phyloP scores from a whole-genome alignment of 2,113 vertebrate genomes.

The Noctilio leporinus region DNA sequence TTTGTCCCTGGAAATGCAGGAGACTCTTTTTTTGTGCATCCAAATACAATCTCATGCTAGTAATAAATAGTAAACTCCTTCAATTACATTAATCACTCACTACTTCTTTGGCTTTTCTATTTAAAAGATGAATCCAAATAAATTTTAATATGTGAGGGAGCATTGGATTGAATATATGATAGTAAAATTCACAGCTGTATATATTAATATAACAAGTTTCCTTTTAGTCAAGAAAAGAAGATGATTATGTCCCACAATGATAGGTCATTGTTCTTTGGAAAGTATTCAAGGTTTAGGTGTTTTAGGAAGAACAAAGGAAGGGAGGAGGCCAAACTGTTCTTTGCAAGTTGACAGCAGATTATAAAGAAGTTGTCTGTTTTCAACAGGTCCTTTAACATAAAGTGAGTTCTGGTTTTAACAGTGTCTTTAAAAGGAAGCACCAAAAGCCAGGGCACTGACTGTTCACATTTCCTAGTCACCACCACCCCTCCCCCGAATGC shows the following conservation, averaged over 20 bases:
- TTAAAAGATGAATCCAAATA: neutral
- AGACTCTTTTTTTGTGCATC: neutral
- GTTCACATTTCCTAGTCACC: neutral
- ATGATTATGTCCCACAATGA: rapidly evolving
- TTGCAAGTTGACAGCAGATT: neutral
- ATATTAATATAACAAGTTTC: neutral
- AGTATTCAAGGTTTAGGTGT: neutral
- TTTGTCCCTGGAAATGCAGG: slow-evolving; percentile 42
- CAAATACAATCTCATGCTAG: no score
- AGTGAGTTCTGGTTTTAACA: neutral
- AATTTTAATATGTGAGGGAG: neutral
- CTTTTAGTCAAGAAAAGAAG: neutral
- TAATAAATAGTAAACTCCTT: neutral
- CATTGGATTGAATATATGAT: neutral
- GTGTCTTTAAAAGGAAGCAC: neutral
- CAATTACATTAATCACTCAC: neutral
- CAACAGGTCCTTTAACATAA: slow-evolving; percentile 10
- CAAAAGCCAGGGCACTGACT: neutral
- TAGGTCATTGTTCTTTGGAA: neutral
- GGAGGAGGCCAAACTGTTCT: neutral
- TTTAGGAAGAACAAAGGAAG: neutral
- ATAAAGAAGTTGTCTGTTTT: neutral
- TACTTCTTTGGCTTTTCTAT: neutral
- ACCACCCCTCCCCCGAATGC: rapidly evolving
- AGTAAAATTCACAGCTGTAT: neutral